Base-by-base conservation (phyloP, 1,140 invertebrate species). In the Drosophila sechellia region DNA sequence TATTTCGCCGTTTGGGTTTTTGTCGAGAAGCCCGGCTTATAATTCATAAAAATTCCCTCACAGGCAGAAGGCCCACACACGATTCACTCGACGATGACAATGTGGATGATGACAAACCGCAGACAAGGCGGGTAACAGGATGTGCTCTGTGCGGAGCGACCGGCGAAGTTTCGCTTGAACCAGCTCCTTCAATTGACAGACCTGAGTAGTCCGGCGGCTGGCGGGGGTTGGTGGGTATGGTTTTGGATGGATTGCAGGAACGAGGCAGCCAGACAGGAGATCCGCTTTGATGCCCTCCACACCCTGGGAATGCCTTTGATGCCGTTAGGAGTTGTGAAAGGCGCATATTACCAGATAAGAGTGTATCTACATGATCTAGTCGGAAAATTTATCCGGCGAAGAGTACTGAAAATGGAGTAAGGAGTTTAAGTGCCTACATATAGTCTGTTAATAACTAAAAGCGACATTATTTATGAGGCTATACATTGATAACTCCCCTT, bases 31-130 rank as follows among this genome's bases (percentile, higher is more conserved):
- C 57, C 52, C 42, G 77, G 81, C 80, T 63, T 84, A 84, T 85
- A 85, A 86, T 85, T 86, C 81, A 86, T 86, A 86, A 78, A 85
- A 86, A 86, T 87, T 87, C 78, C 81, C 56, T 34, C 52, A 53
- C 57, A 58, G 50, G 31, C 31, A 10, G 31, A 3, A 8, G 31
- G 73, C 55, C 76, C 81, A 77, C 83, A 83, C 84, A 89, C 75
- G 64, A 56, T 25, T 65, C 60, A 25, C 59, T 27, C 54, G 58
- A 49, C 43, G 37, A 46, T 37, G 76, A 58, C 20, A 55, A 55
- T 39, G 58, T 52, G 63, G 58, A 75, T 53, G 73, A 72, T 79
- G 59, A 83, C 76, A 83, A 77, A 72, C 80, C 80, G 65, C 80
- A 84, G 76, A 86, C 81, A 85, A 85, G 81, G 78, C 81, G 81